A percentile compares a stretch with the other conserved stretches of the same genome.
Conservation (phyloP, 2,797 vertebrate genomes). For the Acanthopagrus latus region DNA sequence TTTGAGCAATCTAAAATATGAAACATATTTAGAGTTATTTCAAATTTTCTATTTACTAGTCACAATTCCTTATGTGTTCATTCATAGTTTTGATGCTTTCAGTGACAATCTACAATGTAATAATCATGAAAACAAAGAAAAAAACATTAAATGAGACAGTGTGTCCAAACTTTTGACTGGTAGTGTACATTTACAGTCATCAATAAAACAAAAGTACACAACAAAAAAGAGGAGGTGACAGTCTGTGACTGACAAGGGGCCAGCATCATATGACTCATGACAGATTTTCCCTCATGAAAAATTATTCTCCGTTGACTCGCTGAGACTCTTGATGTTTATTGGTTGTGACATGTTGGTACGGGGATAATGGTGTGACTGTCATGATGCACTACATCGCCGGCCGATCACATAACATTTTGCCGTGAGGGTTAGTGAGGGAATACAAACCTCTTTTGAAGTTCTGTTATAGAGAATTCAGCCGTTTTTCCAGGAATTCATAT, state of each 20-base stretch:
- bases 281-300: slow-evolving; percentile 29
- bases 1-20: no score
- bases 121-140: no score
- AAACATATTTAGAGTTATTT: no score
- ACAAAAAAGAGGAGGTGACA: slow-evolving; percentile 32
- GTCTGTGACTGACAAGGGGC: slow-evolving; percentile 36
- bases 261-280: slow-evolving; percentile 33
- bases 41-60: no score
- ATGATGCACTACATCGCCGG: slow-evolving; percentile 46
- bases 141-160: no score
- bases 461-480: slow-evolving; percentile 20
- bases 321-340: slow-evolving; percentile 48
- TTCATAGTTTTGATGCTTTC: no score
- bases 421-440: slow-evolving; percentile 25
- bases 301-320: slow-evolving; percentile 43
- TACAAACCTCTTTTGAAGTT: slow-evolving; percentile 29
- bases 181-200: slow-evolving; percentile 3
- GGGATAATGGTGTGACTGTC: slow-evolving; percentile 70
- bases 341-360: slow-evolving; percentile 57
- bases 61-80: no score
- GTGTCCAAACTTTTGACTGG: no score
- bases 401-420: slow-evolving; percentile 57
- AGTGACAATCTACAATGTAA: no score
- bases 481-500: slow-evolving; percentile 19
- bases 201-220: slow-evolving; percentile 5